Conservation (phyloP, 2,113 vertebrate genomes). For the Hydropotes inermis region DNA sequence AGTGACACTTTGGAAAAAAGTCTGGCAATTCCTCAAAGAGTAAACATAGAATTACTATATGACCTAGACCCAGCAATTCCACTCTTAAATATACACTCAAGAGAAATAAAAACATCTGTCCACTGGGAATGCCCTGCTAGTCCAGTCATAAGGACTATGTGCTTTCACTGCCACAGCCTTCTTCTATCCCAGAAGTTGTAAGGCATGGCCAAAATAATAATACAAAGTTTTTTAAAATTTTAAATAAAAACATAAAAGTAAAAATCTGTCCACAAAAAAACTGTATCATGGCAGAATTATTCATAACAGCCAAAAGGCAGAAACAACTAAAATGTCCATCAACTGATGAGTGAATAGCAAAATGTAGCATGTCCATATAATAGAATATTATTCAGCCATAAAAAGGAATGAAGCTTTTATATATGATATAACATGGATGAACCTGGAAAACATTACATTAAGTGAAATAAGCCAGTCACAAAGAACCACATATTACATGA, state of each 20-base stretch:
- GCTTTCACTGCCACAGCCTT: not conserved
- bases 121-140: not conserved
- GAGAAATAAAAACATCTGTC: not conserved
- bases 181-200: not conserved
- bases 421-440: not conserved
- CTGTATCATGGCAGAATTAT: not conserved
- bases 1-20: not conserved
- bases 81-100: not conserved
- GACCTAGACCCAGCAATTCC: not conserved
- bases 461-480: not conserved
- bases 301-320: not conserved
- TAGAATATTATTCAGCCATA: not conserved
- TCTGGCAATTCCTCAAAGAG: not conserved
- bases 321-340: not conserved
- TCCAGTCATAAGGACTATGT: not conserved
- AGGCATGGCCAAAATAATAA: not conserved
- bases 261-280: not conserved
- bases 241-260: not conserved
- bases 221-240: not conserved
- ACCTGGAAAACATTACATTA: not conserved
- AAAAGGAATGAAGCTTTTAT: not conserved
- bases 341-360: not conserved
- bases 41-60: not conserved
- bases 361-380: not conserved
- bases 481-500: not conserved